These are phyloP conservation scores for Sebastes schlegelii DNA, from an alignment of 2,113 vertebrate species.

Conservation along the genomic window DNA sequence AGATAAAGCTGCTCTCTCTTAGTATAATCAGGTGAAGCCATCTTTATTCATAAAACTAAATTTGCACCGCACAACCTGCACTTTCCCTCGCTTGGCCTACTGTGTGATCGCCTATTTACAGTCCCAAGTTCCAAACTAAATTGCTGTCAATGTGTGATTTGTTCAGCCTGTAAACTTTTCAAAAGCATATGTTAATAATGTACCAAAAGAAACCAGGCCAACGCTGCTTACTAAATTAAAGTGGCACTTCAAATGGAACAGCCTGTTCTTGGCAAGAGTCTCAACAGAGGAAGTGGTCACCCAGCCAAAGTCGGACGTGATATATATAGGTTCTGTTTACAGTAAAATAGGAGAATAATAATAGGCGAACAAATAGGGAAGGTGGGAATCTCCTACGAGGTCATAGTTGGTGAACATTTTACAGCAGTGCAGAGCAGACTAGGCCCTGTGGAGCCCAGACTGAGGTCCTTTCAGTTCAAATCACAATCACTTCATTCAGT, in stretches of 20 bases:
- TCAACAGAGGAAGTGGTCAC: slow-evolving; percentile 31
- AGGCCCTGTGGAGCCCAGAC: slow-evolving; percentile 9
- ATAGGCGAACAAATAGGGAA: background rate
- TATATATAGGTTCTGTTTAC: slow-evolving; percentile 22
- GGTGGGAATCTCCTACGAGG: background rate
- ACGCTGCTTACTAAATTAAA: background rate
- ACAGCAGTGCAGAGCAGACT: slow-evolving; percentile 17
- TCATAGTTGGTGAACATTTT: background rate
- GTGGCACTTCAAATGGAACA: background rate
- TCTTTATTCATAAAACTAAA: background rate
- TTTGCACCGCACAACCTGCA: background rate
- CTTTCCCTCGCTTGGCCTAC: background rate
- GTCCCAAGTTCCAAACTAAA: background rate
- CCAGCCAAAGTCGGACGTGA: slow-evolving; percentile 32
- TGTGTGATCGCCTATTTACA: background rate
- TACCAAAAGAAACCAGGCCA: background rate
- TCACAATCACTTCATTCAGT: slow-evolving; percentile 73
- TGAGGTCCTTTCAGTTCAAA: slow-evolving; percentile 58
- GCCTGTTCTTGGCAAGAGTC: slow-evolving; percentile 34
- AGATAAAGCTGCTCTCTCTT: background rate
- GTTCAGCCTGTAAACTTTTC: background rate
- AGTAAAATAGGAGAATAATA: background rate
- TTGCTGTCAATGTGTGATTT: background rate
- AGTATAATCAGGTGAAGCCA: background rate
- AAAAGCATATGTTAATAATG: background rate